These are phyloP conservation scores for Heliangelus exortis DNA, from an alignment of 2,797 vertebrate species.

Conservation along the genomic window DNA sequence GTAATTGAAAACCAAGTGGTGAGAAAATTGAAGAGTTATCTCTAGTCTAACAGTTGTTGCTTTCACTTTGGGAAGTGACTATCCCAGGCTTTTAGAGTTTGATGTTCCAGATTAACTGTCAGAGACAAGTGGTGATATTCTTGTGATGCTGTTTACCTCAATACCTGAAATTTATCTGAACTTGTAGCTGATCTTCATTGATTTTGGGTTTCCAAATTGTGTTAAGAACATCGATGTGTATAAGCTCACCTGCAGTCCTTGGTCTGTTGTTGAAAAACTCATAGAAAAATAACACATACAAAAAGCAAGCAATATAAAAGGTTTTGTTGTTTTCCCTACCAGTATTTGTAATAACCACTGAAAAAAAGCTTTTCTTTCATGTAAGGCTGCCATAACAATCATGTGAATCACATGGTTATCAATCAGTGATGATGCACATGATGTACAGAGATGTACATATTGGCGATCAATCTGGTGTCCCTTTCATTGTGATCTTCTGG, in stretches of 20 bases:
- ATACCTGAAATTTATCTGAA: not conserved
- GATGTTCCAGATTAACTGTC: not conserved
- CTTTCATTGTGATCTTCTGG: not conserved
- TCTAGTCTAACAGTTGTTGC: not conserved
- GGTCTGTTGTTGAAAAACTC: not conserved
- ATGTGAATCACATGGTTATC: not conserved
- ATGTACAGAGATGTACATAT: not conserved
- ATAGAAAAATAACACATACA: not conserved
- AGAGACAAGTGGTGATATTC: not conserved
- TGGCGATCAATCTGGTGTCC: not conserved
- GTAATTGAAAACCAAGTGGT: slow-evolving; percentile 43
- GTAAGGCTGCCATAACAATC: not conserved
- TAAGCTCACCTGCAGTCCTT: not conserved
- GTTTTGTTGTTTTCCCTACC: too few relatives aligned
- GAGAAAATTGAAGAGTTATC: slow-evolving; percentile 24
- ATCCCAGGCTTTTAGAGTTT: not conserved
- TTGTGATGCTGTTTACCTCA: not conserved
- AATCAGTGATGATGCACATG: not conserved
- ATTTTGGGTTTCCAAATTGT: not conserved
- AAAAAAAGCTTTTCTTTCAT: not conserved
- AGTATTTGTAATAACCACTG: not conserved
- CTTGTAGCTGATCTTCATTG: not conserved
- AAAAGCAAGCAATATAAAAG: not conserved
- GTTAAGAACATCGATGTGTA: not conserved
- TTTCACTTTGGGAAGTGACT: not conserved